A percentile compares a stretch with the other conserved stretches of the same genome.
These are phyloP conservation scores for Danaus plexippus DNA, from an alignment of 1,140 invertebrate genomes.

Conservation along the genomic window DNA sequence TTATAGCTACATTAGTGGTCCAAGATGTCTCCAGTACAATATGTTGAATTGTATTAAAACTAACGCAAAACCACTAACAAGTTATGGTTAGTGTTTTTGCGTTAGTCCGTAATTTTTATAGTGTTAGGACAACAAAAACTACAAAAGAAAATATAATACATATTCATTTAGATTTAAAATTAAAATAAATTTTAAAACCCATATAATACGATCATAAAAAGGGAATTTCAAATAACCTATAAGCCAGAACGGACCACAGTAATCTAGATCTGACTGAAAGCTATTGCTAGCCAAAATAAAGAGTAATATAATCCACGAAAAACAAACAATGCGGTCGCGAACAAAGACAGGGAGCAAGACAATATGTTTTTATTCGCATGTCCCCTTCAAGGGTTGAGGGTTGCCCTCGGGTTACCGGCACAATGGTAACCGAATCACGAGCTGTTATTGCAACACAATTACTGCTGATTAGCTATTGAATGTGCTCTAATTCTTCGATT, in stretches of 20 bases:
- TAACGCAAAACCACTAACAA: too few relatives aligned
- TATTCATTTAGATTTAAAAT: too few relatives aligned
- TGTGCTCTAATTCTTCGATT: constrained; percentile 27
- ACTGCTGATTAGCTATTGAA: constrained; percentile 55
- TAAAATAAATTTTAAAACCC: constrained; percentile 2
- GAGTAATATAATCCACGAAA: constrained; percentile 16
- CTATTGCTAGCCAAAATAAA: constrained; percentile 12
- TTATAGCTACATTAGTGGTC: too few relatives aligned
- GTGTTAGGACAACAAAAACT: too few relatives aligned
- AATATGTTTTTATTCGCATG: constrained; percentile 45
- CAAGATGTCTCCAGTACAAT: too few relatives aligned
- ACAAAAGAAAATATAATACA: too few relatives aligned
- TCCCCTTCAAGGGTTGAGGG: constrained; percentile 34
- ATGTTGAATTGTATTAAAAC: too few relatives aligned
- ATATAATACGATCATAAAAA: constrained; percentile 6
- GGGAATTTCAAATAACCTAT: constrained; percentile 3
- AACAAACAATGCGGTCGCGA: constrained; percentile 21
- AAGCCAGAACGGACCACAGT: background rate
- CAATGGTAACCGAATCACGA: constrained; percentile 37
- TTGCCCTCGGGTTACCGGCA: constrained; percentile 36
- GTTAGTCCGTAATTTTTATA: too few relatives aligned
- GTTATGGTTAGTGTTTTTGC: too few relatives aligned
- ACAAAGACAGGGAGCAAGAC: constrained; percentile 21
- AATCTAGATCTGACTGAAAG: constrained; percentile 5
- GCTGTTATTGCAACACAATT: constrained; percentile 49